Conservation (phyloP, 2,888 invertebrate species). For the Lapara coniferarum region DNA sequence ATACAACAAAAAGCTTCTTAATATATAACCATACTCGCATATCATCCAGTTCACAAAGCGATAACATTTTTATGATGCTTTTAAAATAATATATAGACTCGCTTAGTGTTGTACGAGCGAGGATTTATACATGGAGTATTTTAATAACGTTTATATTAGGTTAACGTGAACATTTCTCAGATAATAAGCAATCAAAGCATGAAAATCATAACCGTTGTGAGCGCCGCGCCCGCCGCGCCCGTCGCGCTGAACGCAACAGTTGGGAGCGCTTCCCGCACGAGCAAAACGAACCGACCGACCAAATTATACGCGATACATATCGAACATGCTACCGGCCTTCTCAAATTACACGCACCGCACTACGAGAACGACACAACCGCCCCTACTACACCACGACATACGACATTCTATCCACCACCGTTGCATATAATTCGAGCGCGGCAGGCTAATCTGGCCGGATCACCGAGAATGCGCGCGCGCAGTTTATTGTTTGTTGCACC, state of each 20-base stretch:
- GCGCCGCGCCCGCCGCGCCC: neutral
- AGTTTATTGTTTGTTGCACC: slow-evolving; percentile 54
- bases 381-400: slow-evolving; percentile 27
- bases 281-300: slow-evolving; percentile 33
- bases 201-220: slow-evolving; percentile 19
- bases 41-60: slow-evolving; percentile 18
- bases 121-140: slow-evolving; percentile 5
- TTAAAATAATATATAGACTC: slow-evolving; percentile 21
- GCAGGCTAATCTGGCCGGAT: slow-evolving; percentile 54
- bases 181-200: slow-evolving; percentile 23
- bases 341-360: slow-evolving; percentile 21
- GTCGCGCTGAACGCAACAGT: slow-evolving; percentile 11
- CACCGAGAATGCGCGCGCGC: slow-evolving; percentile 46
- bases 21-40: slow-evolving; percentile 15
- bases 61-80: slow-evolving; percentile 24
- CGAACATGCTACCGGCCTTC: slow-evolving; percentile 44
- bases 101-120: slow-evolving; percentile 9
- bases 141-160: slow-evolving; percentile 20
- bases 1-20: neutral
- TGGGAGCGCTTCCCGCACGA: slow-evolving; percentile 28
- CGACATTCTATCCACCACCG: slow-evolving; percentile 34
- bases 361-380: slow-evolving; percentile 28
- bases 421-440: slow-evolving; percentile 49
- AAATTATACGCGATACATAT: slow-evolving; percentile 51
- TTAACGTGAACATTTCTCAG: slow-evolving; percentile 12